Base-by-base conservation (phyloP, 2,797 vertebrate species). In the Lepidocolaptes lacrymiger region DNA sequence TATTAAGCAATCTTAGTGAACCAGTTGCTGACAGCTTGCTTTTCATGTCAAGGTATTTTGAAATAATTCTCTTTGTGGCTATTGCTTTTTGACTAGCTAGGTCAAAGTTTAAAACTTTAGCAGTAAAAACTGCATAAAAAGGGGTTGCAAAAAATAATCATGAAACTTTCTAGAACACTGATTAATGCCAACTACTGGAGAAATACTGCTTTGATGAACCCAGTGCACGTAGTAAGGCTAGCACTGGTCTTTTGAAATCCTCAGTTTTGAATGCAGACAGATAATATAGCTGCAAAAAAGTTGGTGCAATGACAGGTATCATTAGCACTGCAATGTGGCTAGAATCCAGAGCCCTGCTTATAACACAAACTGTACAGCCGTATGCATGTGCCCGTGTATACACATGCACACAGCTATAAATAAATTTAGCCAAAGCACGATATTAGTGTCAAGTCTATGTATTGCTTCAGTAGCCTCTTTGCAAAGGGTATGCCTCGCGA, bases 251-350 rank as follows among this genome's bases (percentile, higher is more conserved):
- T 88, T 32, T 14, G 51, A 89, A 88, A 88, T 63, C 59, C 74
- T 55, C 68, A 11, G 13, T 3, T 94, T 84, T 74, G 21, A 71
- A 58, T 21, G 14, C 2, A 7, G 44, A 36, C 58, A 9, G 80
- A 64, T 32, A 88, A 62, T 49, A 71, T 5, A 83, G 74, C 71
- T 85, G 69, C 87, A 88, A 61, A 66, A 67, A 85, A 79, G 52
- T 36, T 56, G 46, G 34, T 76, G 54, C 74, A 86, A 67, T 91
- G 90, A 95, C 88, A 91, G 84, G 69, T 91, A 84, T 61, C 89
- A 71, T 80, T 87, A 96, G 90, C 88, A 81, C 51, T 7, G 17
- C 67, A 37, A 43, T 15, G 56, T 89, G 88, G 91, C 91, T 37
- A 6, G 51, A 54, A 10, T 91, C 93, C 93, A 84, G 63, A 77